Evolutionary conservation across 2,113 vertebrate species (phyloP).

Genomic region (Chamaea fasciata): DNA sequence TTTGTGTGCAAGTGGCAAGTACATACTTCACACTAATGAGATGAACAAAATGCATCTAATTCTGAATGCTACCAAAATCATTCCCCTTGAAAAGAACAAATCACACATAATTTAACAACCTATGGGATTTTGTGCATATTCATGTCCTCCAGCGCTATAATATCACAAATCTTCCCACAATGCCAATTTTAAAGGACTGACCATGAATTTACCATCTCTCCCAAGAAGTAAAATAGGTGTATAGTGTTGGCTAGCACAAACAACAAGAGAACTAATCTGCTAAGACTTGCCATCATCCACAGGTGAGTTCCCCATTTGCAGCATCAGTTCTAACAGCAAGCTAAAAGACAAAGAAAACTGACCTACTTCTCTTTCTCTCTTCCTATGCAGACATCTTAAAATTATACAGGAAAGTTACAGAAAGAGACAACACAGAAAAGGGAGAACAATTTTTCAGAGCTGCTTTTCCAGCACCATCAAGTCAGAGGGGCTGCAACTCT

Average conservation of each 20-base stretch:
- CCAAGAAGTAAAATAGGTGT: background rate
- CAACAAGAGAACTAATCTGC: background rate
- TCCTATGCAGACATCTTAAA: background rate
- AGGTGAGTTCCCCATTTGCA: background rate
- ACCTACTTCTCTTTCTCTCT: background rate
- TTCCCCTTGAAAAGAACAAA: background rate
- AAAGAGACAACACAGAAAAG: background rate
- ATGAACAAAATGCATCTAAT: background rate
- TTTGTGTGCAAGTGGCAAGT: background rate
- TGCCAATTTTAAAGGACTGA: background rate
- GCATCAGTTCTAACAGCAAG: background rate
- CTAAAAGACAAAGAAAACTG: background rate
- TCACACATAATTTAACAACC: background rate
- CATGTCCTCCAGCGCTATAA: background rate
- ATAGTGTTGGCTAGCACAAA: background rate
- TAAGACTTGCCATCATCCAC: background rate
- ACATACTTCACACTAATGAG: background rate
- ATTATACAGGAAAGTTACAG: background rate
- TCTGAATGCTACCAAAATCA: background rate
- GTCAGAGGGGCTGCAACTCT: background rate
- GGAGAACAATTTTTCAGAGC: background rate
- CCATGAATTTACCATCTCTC: background rate
- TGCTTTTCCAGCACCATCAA: background rate
- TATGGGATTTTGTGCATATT: background rate
- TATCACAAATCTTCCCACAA: background rate